Evolutionary conservation across 2,113 vertebrate species (phyloP).

Genomic region (Acanthochromis polyacanthus): DNA sequence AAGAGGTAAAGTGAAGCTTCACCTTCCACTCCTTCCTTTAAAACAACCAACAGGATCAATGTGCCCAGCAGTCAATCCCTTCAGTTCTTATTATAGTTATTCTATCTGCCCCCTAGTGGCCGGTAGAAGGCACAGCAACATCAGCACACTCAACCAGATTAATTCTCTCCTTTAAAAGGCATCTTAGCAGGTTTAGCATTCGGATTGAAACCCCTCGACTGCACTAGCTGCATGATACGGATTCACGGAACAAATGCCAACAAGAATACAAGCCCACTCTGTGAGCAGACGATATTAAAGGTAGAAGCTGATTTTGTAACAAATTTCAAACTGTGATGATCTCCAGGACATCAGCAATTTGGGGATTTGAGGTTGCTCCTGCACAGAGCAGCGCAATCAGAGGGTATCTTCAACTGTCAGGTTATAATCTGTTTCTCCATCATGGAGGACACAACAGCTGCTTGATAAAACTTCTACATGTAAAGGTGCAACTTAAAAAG

Average conservation of each 20-base stretch:
- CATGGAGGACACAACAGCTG: not conserved
- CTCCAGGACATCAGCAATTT: too few species aligned
- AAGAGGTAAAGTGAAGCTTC: conserved; percentile 39
- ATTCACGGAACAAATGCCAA: conserved; percentile 48
- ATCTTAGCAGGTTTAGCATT: not conserved
- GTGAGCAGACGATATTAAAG: conserved; percentile 17
- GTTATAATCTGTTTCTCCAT: too few species aligned
- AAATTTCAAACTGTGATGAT: too few species aligned
- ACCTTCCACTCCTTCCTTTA: conserved; percentile 3
- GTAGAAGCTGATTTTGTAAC: too few species aligned
- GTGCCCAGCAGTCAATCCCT: not conserved
- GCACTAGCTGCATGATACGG: conserved; percentile 1
- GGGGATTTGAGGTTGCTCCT: too few species aligned
- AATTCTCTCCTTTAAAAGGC: not conserved
- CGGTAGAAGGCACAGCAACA: conserved; percentile 55
- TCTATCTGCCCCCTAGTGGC: conserved; percentile 39
- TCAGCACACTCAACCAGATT: conserved; percentile 11
- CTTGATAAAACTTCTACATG: not conserved
- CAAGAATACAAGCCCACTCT: not conserved
- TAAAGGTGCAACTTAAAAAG: conserved; percentile 21
- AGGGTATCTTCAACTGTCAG: too few species aligned
- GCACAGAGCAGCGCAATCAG: too few species aligned
- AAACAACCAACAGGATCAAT: conserved; percentile 5
- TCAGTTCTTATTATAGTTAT: not conserved
- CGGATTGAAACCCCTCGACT: conserved; percentile 15